Percentiles rank a stretch among this genome's conserved stretches.
phyloP scores from a whole-genome alignment of 2,888 invertebrate species.

The Drosophila algonquin region DNA sequence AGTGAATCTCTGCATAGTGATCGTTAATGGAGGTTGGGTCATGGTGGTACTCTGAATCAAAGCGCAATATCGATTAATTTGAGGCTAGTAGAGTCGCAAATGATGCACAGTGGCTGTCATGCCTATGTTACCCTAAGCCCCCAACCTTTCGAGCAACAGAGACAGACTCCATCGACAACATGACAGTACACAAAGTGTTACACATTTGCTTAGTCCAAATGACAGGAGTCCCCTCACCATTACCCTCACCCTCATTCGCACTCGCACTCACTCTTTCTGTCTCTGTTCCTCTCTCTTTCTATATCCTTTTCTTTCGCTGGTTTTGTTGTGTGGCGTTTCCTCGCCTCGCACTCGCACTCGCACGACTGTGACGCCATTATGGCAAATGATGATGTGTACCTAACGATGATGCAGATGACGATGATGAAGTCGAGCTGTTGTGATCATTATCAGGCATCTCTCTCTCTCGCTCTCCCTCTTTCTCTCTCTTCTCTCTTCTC shows the following conservation, averaged over 20 bases:
- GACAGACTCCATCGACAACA: slow-evolving; percentile 17
- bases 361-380: slow-evolving; percentile 42
- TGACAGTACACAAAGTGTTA: slow-evolving; percentile 54
- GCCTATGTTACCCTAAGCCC: neutral
- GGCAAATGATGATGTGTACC: slow-evolving; percentile 68
- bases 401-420: slow-evolving; percentile 53
- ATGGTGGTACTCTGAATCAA: no score
- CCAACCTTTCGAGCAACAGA: slow-evolving; percentile 7
- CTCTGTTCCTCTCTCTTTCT: neutral
- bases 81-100: slow-evolving; percentile 1
- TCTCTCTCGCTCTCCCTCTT: slow-evolving; percentile 9
- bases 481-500: slow-evolving; percentile 21
- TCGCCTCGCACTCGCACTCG: neutral
- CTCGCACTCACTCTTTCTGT: no score
- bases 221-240: slow-evolving; percentile 24
- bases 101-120: slow-evolving; percentile 5
- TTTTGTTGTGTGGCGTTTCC: neutral
- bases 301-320: neutral
- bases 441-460: slow-evolving; percentile 58
- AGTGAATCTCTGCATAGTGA: neutral
- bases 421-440: slow-evolving; percentile 39
- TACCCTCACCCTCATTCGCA: no score
- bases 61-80: neutral
- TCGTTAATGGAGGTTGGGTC: neutral
- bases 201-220: slow-evolving; percentile 49